Evolutionary conservation across 2,888 invertebrate genomes (phyloP).

Genomic region (Nomada lathburiana): DNA sequence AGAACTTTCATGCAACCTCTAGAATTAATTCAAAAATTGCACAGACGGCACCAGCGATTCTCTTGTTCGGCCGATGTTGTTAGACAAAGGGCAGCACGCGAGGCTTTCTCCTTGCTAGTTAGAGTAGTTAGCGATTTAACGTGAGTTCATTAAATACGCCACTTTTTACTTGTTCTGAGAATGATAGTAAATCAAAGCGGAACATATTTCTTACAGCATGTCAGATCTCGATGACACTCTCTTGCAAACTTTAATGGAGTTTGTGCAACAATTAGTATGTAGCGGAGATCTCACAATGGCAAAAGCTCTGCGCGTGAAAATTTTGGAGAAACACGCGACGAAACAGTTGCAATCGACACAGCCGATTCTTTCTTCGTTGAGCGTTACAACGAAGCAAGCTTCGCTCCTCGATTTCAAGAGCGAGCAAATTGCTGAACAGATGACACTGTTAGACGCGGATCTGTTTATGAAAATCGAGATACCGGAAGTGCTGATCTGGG

Average conservation of each 20-base stretch:
- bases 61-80: slow-evolving; percentile 89
- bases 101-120: slow-evolving; percentile 96
- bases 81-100: slow-evolving; percentile 91
- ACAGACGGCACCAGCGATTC: slow-evolving; percentile 91
- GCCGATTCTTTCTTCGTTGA: slow-evolving; percentile 85
- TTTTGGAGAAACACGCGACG: slow-evolving; percentile 93
- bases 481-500: slow-evolving; percentile 98
- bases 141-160: slow-evolving; percentile 87
- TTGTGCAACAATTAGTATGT: slow-evolving; percentile 96
- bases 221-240: slow-evolving; percentile 93
- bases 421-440: slow-evolving; percentile 98
- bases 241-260: slow-evolving; percentile 94
- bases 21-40: slow-evolving; percentile 93
- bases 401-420: slow-evolving; percentile 97
- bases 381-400: slow-evolving; percentile 86
- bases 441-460: slow-evolving; percentile 98
- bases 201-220: slow-evolving; percentile 86
- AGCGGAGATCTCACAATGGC: slow-evolving; percentile 97
- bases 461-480: slow-evolving; percentile 98
- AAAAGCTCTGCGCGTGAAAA: slow-evolving; percentile 94
- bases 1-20: slow-evolving; percentile 96
- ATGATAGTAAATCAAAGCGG: background rate
- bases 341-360: slow-evolving; percentile 85
- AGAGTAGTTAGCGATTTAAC: slow-evolving; percentile 98
- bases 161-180: too few species aligned